phyloP scores from a whole-genome alignment of 1,140 invertebrate genomes.

The Conopomorpha cramerella region DNA sequence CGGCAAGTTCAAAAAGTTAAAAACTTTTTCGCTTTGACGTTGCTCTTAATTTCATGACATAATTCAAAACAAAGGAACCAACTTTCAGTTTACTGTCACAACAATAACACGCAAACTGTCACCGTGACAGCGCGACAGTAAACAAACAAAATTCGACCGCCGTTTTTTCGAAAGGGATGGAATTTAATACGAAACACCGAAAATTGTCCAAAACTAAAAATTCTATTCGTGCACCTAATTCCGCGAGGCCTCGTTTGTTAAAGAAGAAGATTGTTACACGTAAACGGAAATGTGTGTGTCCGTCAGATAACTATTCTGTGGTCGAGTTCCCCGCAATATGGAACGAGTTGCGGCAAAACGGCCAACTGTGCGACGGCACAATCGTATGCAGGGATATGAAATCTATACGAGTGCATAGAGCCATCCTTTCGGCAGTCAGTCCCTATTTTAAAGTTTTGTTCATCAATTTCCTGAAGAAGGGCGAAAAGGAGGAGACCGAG shows the following conservation, averaged over 20 bases:
- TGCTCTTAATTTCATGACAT: too few relatives aligned
- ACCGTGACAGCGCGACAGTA: slow-evolving; percentile 36
- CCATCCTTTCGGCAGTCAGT: slow-evolving; percentile 68
- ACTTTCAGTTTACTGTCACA: slow-evolving; percentile 9
- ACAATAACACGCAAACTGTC: too few relatives aligned
- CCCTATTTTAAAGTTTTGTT: slow-evolving; percentile 72
- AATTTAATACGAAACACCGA: slow-evolving; percentile 59
- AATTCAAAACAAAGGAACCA: slow-evolving; percentile 41
- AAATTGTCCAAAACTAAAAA: slow-evolving; percentile 59
- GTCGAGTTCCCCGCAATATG: slow-evolving; percentile 67
- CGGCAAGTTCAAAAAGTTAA: too few relatives aligned
- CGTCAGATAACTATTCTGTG: slow-evolving; percentile 52
- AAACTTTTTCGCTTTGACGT: too few relatives aligned
- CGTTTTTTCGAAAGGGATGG: slow-evolving; percentile 58
- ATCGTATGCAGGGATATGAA: slow-evolving; percentile 65
- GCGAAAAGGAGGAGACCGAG: slow-evolving; percentile 54
- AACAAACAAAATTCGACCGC: slow-evolving; percentile 55
- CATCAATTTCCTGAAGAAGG: slow-evolving; percentile 64
- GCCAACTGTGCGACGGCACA: slow-evolving; percentile 64
- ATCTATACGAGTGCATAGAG: slow-evolving; percentile 66
- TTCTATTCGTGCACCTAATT: slow-evolving; percentile 44
- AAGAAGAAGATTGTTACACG: slow-evolving; percentile 46
- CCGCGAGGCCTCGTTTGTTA: slow-evolving; percentile 32
- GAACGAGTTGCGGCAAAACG: slow-evolving; percentile 65
- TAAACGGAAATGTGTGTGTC: slow-evolving; percentile 52